A percentile compares a stretch with the other conserved stretches of the same genome.
Evolutionary conservation across 2,797 vertebrate species (phyloP).

Genomic region (Pyrrhura leucotis): DNA sequence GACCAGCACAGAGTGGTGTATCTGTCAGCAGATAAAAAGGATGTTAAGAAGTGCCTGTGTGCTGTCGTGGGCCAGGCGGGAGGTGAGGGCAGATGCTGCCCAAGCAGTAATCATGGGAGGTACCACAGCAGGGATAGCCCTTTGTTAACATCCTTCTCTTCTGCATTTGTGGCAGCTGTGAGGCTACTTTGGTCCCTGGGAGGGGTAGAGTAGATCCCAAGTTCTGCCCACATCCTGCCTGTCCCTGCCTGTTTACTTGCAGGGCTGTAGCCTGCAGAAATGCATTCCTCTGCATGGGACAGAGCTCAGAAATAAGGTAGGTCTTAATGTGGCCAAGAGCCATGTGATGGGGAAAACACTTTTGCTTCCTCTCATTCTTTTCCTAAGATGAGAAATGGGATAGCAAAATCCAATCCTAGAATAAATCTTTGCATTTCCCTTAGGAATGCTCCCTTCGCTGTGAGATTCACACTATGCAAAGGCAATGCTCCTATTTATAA

Average conservation of each 20-base stretch:
- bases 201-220: conserved; percentile 37
- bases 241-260: conserved; percentile 46
- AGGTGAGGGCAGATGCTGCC: neutral
- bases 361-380: neutral
- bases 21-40: neutral
- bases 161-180: conserved; percentile 12
- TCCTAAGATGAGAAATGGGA: neutral
- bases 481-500: conserved; percentile 35
- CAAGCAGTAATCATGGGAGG: neutral
- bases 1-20: neutral
- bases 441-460: neutral
- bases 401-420: neutral
- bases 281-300: neutral
- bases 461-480: neutral
- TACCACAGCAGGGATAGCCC: neutral
- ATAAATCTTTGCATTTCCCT: neutral
- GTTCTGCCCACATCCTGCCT: conserved; percentile 63
- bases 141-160: neutral
- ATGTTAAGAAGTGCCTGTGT: neutral
- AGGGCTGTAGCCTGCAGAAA: neutral
- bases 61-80: neutral
- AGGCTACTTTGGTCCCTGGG: conserved; percentile 63
- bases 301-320: conserved; percentile 5
- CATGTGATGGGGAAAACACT: neutral
- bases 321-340: neutral